phyloP scores from a whole-genome alignment of 2,888 invertebrate species.

The Endotricha flammealis region DNA sequence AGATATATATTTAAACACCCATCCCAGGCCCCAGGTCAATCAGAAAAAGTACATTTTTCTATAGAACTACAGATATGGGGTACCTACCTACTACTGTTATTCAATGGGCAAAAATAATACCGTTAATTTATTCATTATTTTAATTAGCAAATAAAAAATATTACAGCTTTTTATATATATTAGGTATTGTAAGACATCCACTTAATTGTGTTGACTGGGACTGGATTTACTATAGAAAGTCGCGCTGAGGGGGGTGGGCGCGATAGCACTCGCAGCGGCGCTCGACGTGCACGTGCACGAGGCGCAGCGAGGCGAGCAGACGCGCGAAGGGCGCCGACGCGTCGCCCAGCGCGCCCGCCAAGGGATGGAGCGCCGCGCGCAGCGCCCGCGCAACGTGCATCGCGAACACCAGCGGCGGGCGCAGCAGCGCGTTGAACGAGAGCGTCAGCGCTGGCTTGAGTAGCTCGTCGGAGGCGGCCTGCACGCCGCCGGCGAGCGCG shows the following conservation, averaged over 20 bases:
- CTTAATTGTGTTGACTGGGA: background rate
- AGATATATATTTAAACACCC: too few species aligned
- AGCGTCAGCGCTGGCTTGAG: constrained; percentile 84
- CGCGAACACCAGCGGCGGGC: constrained; percentile 81
- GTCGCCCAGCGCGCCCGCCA: constrained; percentile 30
- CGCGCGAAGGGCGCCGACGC: constrained; percentile 37
- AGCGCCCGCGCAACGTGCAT: constrained; percentile 80
- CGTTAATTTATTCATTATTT: too few species aligned
- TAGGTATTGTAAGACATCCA: background rate
- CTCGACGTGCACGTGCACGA: constrained; percentile 34
- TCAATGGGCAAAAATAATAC: too few species aligned
- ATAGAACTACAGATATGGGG: too few species aligned
- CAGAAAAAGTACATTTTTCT: too few species aligned
- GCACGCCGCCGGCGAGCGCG: constrained; percentile 31
- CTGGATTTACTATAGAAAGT: background rate
- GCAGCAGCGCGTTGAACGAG: constrained; percentile 82
- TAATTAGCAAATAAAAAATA: too few species aligned
- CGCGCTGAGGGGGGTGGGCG: constrained; percentile 1
- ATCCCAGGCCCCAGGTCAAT: too few species aligned
- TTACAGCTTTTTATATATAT: too few species aligned
- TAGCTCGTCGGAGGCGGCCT: constrained; percentile 77
- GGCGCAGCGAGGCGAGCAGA: constrained; percentile 32
- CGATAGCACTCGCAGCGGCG: constrained; percentile 7
- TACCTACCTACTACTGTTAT: too few species aligned
- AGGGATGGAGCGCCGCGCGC: constrained; percentile 73